A percentile compares a stretch with the other conserved stretches of the same genome.
Conservation (phyloP, 2,797 vertebrate species). For the Parauchenoglanis ngamensis region DNA sequence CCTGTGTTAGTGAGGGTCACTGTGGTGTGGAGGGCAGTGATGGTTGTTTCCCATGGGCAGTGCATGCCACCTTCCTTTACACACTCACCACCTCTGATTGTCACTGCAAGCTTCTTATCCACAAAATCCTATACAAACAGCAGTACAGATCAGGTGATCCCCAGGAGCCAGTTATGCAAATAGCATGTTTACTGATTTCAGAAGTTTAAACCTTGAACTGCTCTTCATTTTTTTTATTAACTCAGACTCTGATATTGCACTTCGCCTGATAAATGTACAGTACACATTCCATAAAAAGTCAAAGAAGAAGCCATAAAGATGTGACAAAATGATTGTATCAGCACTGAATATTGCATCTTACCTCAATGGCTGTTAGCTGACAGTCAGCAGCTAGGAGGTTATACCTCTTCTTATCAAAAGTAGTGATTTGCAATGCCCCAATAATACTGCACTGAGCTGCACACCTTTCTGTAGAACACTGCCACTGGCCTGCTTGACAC, state of each 20-base stretch:
- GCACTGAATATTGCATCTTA: conserved; percentile 58
- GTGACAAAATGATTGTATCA: conserved; percentile 9
- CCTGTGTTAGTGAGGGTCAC: conserved; percentile 80
- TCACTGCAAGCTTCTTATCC: conserved; percentile 77
- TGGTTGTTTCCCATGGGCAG: conserved; percentile 76
- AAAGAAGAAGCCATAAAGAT: neutral
- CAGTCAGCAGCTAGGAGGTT: conserved; percentile 76
- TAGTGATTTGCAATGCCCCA: conserved; percentile 80
- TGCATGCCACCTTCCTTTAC: conserved; percentile 54
- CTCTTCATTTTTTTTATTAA: conserved; percentile 9
- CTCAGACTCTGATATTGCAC: neutral
- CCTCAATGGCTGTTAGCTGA: conserved; percentile 82
- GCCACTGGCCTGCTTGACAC: conserved; percentile 83
- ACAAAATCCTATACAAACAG: conserved; percentile 78
- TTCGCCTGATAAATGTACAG: neutral
- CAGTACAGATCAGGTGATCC: neutral
- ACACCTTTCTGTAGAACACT: conserved; percentile 80
- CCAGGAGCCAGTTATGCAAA: neutral
- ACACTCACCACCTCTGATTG: conserved; percentile 73
- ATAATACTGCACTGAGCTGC: conserved; percentile 81
- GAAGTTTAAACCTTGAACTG: neutral
- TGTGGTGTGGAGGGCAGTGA: conserved; percentile 73
- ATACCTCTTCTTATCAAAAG: conserved; percentile 87
- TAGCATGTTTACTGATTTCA: conserved; percentile 10
- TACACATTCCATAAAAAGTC: neutral